A percentile compares a stretch with the other conserved stretches of the same genome.
Conservation (phyloP, 2,888 invertebrate species). For the Apotomis turbidana region DNA sequence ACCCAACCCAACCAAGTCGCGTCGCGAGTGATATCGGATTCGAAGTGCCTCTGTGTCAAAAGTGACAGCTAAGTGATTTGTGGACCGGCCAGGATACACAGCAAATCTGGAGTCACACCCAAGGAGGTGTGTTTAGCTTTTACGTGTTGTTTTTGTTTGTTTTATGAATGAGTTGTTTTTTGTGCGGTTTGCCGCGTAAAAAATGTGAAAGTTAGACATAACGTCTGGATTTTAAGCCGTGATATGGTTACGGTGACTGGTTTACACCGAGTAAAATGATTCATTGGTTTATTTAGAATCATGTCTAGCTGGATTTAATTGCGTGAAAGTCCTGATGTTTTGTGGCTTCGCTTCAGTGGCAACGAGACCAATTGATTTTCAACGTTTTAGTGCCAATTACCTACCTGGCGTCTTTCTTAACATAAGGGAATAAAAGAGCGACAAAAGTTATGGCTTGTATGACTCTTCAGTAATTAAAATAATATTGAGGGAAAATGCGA, state of each 20-base stretch:
- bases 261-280: conserved; percentile 50
- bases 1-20: conserved; percentile 47
- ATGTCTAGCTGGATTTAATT: conserved; percentile 21
- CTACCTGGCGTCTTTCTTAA: not conserved
- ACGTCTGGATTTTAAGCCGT: conserved; percentile 51
- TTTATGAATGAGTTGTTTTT: conserved; percentile 55
- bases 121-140: conserved; percentile 63
- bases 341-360: conserved; percentile 13
- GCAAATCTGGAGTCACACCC: conserved; percentile 75
- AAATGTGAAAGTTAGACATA: conserved; percentile 69
- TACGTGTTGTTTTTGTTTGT: conserved; percentile 55
- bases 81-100: conserved; percentile 59
- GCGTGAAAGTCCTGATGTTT: conserved; percentile 32
- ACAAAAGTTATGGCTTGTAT: no score
- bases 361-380: not conserved
- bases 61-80: conserved; percentile 59
- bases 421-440: no score
- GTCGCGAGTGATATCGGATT: conserved; percentile 59
- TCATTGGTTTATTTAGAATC: conserved; percentile 30
- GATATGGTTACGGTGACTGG: conserved; percentile 58
- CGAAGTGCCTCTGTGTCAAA: conserved; percentile 48
- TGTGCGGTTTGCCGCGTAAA: conserved; percentile 51
- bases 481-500: no score
- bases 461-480: no score
- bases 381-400: not conserved